Evolutionary conservation across 2,113 vertebrate species (phyloP), one percentile per base, ranked within the genome.

Genomic region (Nothobranchius kuhntae): DNA sequence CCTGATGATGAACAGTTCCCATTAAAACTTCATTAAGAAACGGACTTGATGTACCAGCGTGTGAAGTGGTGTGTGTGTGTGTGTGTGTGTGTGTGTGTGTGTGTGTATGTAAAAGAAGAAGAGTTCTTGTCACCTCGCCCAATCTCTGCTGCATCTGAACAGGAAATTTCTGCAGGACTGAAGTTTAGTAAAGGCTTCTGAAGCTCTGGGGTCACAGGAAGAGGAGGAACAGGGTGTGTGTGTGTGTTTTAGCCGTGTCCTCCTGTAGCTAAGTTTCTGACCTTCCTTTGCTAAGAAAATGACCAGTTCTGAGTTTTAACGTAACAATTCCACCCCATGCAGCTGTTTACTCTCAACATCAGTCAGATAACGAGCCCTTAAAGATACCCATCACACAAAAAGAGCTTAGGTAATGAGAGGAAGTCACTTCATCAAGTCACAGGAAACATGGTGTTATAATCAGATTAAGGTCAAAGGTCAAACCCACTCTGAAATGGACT

Each of bases 11-110:
- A 87, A 87, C 68, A 13, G 71, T 50, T 72, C 60, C 80, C 78
- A 89, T 90, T 83, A 88, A 87, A 85, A 68, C 54, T 57, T 70
- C 69, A 72, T 87, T 82, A 81, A 38, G 59, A 78, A 50, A 56
- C 51, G 54, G 68, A 79, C 54, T 46, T 44, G 63, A 62, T 80
- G 71, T 61, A 50, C 63, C 72, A 44, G 48, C 56, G 38, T 55
- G 53, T 77, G 74, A 87, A 82, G 71, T 61, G 71, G 65, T 47
- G 1, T 53, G 13, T 55, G 30, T 61, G 35, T 2, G 9, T 14
- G 38, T n/a, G 65, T 47, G 1, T 53, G 13, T 55, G 30, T 61
- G 35, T 2, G 9, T 14, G 38, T n/a, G n/a, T n/a, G n/a, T n/a
- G n/a, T n/a, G n/a, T n/a, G n/a, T n/a, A n/a, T 51, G 30, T 14